Percentiles rank a stretch among this genome's conserved stretches.
phyloP scores from a whole-genome alignment of 1,140 invertebrate species.

The Proctacanthus coquilletti region DNA sequence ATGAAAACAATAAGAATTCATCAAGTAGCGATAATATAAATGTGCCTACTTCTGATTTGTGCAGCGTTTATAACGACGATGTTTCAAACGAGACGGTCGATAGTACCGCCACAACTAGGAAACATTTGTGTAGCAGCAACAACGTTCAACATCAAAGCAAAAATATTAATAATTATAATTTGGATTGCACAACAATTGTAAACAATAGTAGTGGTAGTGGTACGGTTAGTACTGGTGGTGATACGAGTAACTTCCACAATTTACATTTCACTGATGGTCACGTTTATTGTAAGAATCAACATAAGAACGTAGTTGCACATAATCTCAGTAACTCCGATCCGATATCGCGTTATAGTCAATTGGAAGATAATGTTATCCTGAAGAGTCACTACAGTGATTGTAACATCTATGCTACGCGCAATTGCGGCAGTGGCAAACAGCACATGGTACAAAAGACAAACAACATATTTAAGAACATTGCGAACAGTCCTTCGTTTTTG shows the following conservation, averaged over 20 bases:
- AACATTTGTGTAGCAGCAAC: not conserved
- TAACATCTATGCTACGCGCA: slow-evolving; percentile 10
- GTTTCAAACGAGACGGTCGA: not conserved
- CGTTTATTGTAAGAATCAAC: slow-evolving; percentile 2
- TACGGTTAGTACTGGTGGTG: slow-evolving; percentile 1
- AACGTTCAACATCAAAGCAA: slow-evolving; percentile 1
- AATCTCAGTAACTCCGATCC: slow-evolving; percentile 14
- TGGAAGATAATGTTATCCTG: slow-evolving; percentile 9
- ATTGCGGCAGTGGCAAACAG: slow-evolving; percentile 19
- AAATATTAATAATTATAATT: not conserved
- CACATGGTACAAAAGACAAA: slow-evolving; percentile 24
- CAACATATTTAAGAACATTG: slow-evolving; percentile 29
- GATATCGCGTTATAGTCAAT: slow-evolving; percentile 20
- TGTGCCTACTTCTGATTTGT: slow-evolving; percentile 2
- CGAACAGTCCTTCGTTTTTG: slow-evolving; percentile 27
- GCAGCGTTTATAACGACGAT: slow-evolving; percentile 2
- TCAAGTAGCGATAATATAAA: slow-evolving; percentile 1
- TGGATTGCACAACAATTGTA: slow-evolving; percentile 8
- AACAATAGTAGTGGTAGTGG: slow-evolving; percentile 17
- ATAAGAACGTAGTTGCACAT: slow-evolving; percentile 8
- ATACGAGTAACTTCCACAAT: slow-evolving; percentile 1
- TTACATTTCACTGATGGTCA: slow-evolving; percentile 1
- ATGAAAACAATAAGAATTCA: not conserved
- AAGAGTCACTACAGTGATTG: slow-evolving; percentile 15
- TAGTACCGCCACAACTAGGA: not conserved